These are phyloP conservation scores for Erythrocercus mccallii DNA, from an alignment of 2,113 vertebrate genomes.

Conservation along the genomic window DNA sequence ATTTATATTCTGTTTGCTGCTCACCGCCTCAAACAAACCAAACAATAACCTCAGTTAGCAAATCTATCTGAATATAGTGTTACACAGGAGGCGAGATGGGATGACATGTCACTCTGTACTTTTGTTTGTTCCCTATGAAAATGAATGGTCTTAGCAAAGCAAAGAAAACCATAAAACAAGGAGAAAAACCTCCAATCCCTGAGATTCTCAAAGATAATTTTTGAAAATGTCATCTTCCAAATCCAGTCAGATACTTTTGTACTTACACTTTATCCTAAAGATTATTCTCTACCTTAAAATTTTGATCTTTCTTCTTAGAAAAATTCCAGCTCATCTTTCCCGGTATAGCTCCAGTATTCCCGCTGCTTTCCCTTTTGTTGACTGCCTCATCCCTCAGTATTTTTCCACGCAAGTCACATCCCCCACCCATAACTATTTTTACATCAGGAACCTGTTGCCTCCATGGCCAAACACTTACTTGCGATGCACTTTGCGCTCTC, in stretches of 20 bases:
- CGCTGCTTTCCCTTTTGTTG: background rate
- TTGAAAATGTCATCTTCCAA: background rate
- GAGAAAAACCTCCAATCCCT: background rate
- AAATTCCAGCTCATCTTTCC: background rate
- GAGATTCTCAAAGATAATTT: background rate
- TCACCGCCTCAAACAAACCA: background rate
- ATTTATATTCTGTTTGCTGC: background rate
- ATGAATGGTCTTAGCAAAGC: background rate
- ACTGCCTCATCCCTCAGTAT: background rate
- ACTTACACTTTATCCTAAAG: background rate
- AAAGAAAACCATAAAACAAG: background rate
- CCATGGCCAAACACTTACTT: background rate
- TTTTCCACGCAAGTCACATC: background rate
- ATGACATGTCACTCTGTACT: background rate
- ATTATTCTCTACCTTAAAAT: background rate
- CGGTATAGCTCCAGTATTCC: background rate
- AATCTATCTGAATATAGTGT: background rate
- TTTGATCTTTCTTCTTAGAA: background rate
- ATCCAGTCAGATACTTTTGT: background rate
- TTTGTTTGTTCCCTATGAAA: background rate
- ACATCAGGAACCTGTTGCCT: background rate
- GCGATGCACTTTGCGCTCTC: background rate
- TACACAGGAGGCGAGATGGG: background rate
- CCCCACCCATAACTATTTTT: background rate
- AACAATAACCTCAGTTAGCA: background rate